Conservation (phyloP, 1,140 invertebrate species). For the Riptortus pedestris region DNA sequence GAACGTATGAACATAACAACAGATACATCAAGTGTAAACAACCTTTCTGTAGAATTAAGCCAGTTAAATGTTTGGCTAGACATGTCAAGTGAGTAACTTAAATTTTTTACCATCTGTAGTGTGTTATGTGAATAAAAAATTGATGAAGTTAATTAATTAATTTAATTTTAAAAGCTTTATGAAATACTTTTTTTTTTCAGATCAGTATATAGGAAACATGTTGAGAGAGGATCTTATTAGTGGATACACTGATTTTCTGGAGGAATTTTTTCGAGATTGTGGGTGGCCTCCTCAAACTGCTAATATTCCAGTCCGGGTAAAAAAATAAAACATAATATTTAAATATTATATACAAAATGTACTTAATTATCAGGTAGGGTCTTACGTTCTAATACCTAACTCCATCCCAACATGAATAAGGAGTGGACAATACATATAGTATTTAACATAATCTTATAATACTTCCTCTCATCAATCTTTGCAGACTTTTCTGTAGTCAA, state of each 20-base stretch:
- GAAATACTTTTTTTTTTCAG: slow-evolving; percentile 23
- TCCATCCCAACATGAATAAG: too few species aligned
- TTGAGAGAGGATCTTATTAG: slow-evolving; percentile 30
- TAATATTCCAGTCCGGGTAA: slow-evolving; percentile 34
- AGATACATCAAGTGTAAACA: slow-evolving; percentile 33
- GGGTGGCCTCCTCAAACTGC: slow-evolving; percentile 32
- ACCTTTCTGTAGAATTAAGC: slow-evolving; percentile 44
- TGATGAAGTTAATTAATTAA: not conserved
- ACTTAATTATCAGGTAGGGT: too few species aligned
- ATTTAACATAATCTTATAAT: too few species aligned
- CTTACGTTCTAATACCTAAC: too few species aligned
- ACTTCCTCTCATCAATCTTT: too few species aligned
- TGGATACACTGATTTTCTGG: slow-evolving; percentile 33
- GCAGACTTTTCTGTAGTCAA: too few species aligned
- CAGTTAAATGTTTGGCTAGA: slow-evolving; percentile 57
- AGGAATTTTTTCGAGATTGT: slow-evolving; percentile 34
- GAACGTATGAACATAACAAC: slow-evolving; percentile 45
- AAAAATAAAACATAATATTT: too few species aligned
- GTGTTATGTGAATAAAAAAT: not conserved
- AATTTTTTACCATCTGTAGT: too few species aligned
- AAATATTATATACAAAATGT: not conserved
- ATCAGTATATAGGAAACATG: slow-evolving; percentile 33
- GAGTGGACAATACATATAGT: too few species aligned
- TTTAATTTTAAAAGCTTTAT: not conserved
- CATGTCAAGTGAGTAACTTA: slow-evolving; percentile 49